A percentile compares a stretch with the other conserved stretches of the same genome.
These are phyloP conservation scores for Sicus ferrugineus DNA, from an alignment of 2,888 invertebrate species.

Conservation along the genomic window DNA sequence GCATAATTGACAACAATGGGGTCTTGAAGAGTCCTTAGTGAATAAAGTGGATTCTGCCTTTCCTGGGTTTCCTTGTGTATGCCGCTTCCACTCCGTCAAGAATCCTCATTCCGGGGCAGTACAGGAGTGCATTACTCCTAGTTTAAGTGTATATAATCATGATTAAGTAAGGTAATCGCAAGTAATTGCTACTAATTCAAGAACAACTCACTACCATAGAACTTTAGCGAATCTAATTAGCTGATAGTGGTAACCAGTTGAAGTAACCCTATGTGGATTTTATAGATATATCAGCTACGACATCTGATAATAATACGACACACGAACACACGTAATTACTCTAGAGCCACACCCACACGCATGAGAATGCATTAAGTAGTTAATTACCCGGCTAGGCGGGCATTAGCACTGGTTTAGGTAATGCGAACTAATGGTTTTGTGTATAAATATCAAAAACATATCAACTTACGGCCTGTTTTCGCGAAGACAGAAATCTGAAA, in stretches of 20 bases:
- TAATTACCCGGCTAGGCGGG: too few relatives aligned
- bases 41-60: too few relatives aligned
- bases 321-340: slow-evolving; percentile 41
- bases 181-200: slow-evolving; percentile 24
- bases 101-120: too few relatives aligned
- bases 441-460: slow-evolving; percentile 63
- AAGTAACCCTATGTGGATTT: not conserved
- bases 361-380: not conserved
- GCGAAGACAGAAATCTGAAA: slow-evolving; percentile 42
- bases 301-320: slow-evolving; percentile 62
- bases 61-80: too few relatives aligned
- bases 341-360: slow-evolving; percentile 28
- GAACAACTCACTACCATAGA: slow-evolving; percentile 12
- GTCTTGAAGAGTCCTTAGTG: too few relatives aligned
- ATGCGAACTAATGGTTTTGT: slow-evolving; percentile 48
- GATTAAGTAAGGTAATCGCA: slow-evolving; percentile 30
- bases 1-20: too few relatives aligned
- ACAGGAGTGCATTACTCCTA: slow-evolving; percentile 29
- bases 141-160: slow-evolving; percentile 47
- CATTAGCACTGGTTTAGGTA: not conserved
- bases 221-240: not conserved
- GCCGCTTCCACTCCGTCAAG: too few relatives aligned
- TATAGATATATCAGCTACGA: slow-evolving; percentile 61
- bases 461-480: slow-evolving; percentile 62
- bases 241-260: not conserved